Conservation (phyloP, 2,113 vertebrate species). For the Anoplopoma fimbria region DNA sequence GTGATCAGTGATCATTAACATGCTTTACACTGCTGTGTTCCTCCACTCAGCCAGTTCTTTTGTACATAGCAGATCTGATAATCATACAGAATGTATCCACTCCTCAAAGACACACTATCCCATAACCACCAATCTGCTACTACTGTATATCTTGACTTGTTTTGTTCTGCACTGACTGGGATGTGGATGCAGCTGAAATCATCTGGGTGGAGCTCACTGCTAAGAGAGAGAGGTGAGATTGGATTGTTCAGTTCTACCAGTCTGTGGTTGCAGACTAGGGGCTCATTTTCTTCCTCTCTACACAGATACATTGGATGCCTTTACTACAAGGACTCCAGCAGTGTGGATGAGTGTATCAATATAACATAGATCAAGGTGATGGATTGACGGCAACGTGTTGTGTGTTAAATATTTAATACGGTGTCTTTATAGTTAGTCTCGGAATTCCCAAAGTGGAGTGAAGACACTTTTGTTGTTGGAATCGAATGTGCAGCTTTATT, state of each 20-base stretch:
- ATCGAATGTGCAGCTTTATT: conserved; percentile 64
- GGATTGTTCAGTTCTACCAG: conserved; percentile 11
- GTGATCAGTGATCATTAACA: conserved; percentile 19
- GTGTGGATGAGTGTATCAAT: conserved; percentile 1
- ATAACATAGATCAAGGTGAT: conserved; percentile 32
- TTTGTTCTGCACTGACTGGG: conserved; percentile 1
- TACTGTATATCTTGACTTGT: conserved; percentile 9
- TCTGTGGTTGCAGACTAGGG: neutral
- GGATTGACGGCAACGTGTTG: conserved; percentile 26
- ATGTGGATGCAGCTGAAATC: conserved; percentile 17
- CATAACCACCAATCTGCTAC: conserved; percentile 6
- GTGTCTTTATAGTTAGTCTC: conserved; percentile 55
- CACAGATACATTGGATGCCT: neutral
- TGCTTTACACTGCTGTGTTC: neutral
- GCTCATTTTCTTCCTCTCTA: neutral
- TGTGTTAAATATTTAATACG: conserved; percentile 69
- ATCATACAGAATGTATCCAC: neutral
- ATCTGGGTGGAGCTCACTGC: conserved; percentile 1
- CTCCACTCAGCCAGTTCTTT: neutral
- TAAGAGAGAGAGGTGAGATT: neutral
- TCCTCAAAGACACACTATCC: conserved; percentile 12
- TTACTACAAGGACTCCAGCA: neutral
- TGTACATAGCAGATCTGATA: neutral
- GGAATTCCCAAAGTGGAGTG: conserved; percentile 64
- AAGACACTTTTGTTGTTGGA: conserved; percentile 74